Base-by-base conservation (phyloP, 1,140 invertebrate genomes). In the Cotesia typhae region DNA sequence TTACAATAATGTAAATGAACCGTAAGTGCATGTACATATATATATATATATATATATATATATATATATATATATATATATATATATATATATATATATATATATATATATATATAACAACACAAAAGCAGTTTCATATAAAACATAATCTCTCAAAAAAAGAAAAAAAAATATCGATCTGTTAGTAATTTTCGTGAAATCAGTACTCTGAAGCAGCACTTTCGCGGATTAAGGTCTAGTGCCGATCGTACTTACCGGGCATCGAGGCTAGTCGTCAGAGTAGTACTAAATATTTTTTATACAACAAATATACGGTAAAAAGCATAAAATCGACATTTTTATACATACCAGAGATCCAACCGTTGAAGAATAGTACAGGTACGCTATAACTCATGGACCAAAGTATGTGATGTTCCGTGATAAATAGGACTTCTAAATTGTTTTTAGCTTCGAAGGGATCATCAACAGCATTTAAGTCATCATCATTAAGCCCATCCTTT, bases 341-440 rank as follows among this genome's bases (percentile, higher is more conserved):
- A 52, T 80, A 82, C 81, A 84, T 81, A 83, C 81, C 80, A 72
- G 85, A 85, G 72, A 83, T 83, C 83, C 87, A 89, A 36, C 82
- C 85, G 77, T 90, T 89, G 74, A 90, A 90, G 75, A 88, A 90
- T 14, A 91, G 78, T 3, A 90, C 85, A 38, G 90, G 90, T 6
- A 90, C 90, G 55, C 80, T 72, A 76, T 89, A 90, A 75, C 88
- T 90, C 67, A 86, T 80, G 69, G 88, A 90, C 85, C 89, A 90
- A 3, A 90, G 72, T 64, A 91, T 67, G 51, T 88, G 86, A 79
- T 88, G 83, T 81, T 89, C 86, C 7, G 75, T 75, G 28, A 84
- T 76, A 47, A 87, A 74, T 63, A 84, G 84, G 70, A 81, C 60
- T 84, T 81, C 53, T 52, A 6, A 6, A 41, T 71, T 66, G 60